Evolutionary conservation across 1,140 invertebrate species (phyloP).

Genomic region (Euwallacea fornicatus): DNA sequence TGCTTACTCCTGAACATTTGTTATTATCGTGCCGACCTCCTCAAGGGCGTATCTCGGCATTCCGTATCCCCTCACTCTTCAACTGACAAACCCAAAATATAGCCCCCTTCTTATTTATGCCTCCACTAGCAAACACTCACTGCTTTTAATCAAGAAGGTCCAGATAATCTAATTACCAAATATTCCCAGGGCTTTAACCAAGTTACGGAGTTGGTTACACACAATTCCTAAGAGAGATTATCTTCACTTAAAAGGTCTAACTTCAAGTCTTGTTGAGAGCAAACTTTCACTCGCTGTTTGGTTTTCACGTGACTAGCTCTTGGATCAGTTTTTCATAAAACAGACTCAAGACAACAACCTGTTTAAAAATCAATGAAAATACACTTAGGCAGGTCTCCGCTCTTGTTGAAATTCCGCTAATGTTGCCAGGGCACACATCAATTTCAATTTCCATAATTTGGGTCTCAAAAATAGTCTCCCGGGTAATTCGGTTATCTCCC

Average conservation of each 20-base stretch:
- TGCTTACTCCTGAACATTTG: too few species aligned
- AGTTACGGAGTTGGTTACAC: slow-evolving; percentile 12
- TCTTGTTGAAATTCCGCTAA: slow-evolving; percentile 33
- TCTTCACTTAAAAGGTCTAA: not conserved
- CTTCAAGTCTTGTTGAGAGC: not conserved
- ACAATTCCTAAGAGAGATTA: slow-evolving; percentile 15
- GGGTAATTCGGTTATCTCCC: slow-evolving; percentile 31
- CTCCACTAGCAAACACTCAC: too few species aligned
- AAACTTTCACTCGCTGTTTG: not conserved
- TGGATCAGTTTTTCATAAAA: not conserved
- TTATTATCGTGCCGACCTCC: too few species aligned
- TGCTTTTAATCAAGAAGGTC: not conserved
- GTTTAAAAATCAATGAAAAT: not conserved
- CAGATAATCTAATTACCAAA: slow-evolving; percentile 27
- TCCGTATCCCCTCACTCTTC: too few species aligned
- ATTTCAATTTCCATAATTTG: slow-evolving; percentile 39
- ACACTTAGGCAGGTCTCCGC: slow-evolving; percentile 4
- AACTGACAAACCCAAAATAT: too few species aligned
- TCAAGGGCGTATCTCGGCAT: too few species aligned
- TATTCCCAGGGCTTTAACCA: slow-evolving; percentile 22
- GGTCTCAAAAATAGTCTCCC: slow-evolving; percentile 21
- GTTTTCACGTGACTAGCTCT: not conserved
- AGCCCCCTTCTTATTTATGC: too few species aligned
- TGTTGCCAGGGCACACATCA: slow-evolving; percentile 35
- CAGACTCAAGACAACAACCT: not conserved